These are phyloP conservation scores for Gnatocerus cornutus DNA, from an alignment of 2,888 invertebrate genomes.

Conservation along the genomic window DNA sequence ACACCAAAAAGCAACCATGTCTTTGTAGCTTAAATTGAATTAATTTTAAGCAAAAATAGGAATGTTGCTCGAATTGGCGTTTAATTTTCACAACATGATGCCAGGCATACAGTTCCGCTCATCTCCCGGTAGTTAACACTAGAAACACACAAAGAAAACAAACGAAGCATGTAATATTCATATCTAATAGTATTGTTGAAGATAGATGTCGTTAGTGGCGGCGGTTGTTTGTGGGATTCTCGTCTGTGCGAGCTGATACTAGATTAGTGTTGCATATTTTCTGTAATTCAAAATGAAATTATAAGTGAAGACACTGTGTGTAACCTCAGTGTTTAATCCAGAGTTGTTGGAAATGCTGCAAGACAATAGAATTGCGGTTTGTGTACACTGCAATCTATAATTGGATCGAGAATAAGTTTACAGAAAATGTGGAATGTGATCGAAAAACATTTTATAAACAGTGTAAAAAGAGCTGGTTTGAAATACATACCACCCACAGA, in stretches of 20 bases:
- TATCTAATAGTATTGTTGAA: conserved; percentile 23
- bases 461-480: conserved; percentile 19
- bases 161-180: conserved; percentile 31
- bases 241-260: conserved; percentile 17
- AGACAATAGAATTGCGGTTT: conserved; percentile 43
- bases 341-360: conserved; percentile 22
- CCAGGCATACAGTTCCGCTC: conserved; percentile 14
- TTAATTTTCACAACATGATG: conserved; percentile 16
- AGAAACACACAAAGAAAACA: conserved; percentile 21
- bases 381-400: conserved; percentile 53
- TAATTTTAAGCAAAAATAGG: not conserved
- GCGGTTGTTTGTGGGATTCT: conserved; percentile 31
- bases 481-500: conserved; percentile 44
- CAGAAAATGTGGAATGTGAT: conserved; percentile 23
- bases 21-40: not conserved
- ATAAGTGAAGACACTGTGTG: not conserved
- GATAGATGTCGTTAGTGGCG: conserved; percentile 26
- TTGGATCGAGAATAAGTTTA: conserved; percentile 52
- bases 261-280: conserved; percentile 32
- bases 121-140: conserved; percentile 15
- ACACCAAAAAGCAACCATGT: not conserved
- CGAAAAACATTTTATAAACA: conserved; percentile 40
- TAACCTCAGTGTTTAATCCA: conserved; percentile 38
- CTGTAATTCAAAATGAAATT: not conserved
- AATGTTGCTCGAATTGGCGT: conserved; percentile 1